Evolutionary conservation across 2,888 invertebrate genomes (phyloP).

Genomic region (Aquatica leii): DNA sequence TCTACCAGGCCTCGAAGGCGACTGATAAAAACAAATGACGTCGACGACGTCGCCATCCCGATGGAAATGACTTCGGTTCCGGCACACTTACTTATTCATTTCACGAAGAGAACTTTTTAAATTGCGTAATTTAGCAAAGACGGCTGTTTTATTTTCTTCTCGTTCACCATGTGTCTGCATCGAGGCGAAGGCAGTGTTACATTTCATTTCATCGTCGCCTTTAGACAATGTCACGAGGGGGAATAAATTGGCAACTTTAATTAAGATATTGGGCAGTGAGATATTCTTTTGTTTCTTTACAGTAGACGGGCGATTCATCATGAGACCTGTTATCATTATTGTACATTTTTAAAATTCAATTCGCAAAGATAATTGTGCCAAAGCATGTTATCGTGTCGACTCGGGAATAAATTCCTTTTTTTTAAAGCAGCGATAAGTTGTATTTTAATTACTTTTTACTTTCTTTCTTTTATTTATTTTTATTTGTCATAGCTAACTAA

Average conservation of each 20-base stretch:
- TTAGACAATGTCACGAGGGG: conserved; percentile 44
- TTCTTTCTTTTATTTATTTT: not conserved
- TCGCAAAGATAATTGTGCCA: conserved; percentile 26
- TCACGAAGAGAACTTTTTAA: conserved; percentile 63
- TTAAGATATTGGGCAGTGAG: conserved; percentile 63
- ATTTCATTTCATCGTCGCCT: conserved; percentile 56
- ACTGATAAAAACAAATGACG: conserved; percentile 61
- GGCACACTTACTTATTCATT: conserved; percentile 61
- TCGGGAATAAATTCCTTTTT: conserved; percentile 3
- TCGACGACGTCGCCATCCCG: conserved; percentile 59
- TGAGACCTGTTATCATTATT: conserved; percentile 58
- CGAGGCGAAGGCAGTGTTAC: conserved; percentile 45
- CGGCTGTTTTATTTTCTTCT: conserved; percentile 53
- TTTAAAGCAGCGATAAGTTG: too few relatives aligned
- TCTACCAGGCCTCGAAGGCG: conserved; percentile 48
- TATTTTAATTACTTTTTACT: not conserved
- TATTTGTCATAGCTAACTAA: not conserved
- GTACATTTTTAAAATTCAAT: conserved; percentile 59
- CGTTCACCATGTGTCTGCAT: conserved; percentile 41
- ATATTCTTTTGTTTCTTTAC: conserved; percentile 61
- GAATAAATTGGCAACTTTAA: conserved; percentile 64
- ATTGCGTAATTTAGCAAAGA: conserved; percentile 62
- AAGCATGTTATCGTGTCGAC: conserved; percentile 17
- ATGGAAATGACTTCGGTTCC: conserved; percentile 58
- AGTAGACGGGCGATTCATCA: conserved; percentile 57